Base-by-base conservation (phyloP, 2,888 invertebrate species). In the Pollenia amentaria region DNA sequence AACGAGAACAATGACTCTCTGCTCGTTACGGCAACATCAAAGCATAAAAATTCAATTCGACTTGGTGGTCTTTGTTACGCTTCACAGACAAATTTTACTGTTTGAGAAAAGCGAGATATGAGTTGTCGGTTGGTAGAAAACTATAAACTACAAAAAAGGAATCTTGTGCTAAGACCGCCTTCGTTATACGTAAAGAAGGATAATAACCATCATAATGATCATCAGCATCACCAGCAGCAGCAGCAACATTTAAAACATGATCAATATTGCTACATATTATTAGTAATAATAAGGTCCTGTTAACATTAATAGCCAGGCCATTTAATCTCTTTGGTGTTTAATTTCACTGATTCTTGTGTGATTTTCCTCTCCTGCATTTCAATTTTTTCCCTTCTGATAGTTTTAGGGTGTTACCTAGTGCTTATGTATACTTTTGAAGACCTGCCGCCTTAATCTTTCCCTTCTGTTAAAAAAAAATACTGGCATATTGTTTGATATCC, bases 1-100 rank as follows among this genome's bases (percentile, higher is more conserved):
- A 89, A 78, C 21, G 57, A 81, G 84, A 88, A 92, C 91, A 91
- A 91, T 89, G 85, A 84, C 82, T 87, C 82, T 87, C 84, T 89
- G 88, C 89, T 91, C 90, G 92, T 91, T 89, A 93, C 92, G 92
- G 92, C 91, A 90, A 90, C 90, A 92, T 92, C 92, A 92, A 92
- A 92, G 92, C 90, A 89, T 90, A 90, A 91, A 92, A 92, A 91
- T 89, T 69, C 38, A 90, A 91, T 92, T 91, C 90, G 89, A 88
- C 91, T 92, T 91, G 93, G 93, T 93, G 92, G 93, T 92, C 93
- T 91, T 90, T 88, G 90, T 80, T 88, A 89, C 88, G 89, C 88
- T 90, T 84, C 87, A 80, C 88, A 89, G 89, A 89, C 86, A 89
- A 72, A 29, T 77, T 14, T 14, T 40, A 9, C n/a, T 18, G 11